Conservation (phyloP, 1,140 invertebrate species). For the Spodoptera litura region DNA sequence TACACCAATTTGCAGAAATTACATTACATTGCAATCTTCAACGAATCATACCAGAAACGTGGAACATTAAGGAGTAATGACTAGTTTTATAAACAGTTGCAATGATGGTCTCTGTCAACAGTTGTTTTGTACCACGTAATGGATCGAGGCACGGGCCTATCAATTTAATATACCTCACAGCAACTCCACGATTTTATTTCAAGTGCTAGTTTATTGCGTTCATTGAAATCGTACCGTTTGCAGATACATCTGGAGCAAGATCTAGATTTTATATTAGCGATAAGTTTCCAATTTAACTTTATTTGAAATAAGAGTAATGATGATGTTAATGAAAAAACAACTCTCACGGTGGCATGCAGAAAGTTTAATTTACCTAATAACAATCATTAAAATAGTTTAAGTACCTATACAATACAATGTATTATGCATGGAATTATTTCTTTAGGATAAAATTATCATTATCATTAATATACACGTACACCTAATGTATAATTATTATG, state of each 20-base stretch:
- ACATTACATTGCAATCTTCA: slow-evolving; percentile 12
- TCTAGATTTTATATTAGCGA: slow-evolving; percentile 12
- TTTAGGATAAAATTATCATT: no score
- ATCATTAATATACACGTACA: no score
- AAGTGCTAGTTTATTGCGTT: slow-evolving; percentile 71
- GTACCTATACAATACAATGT: background rate
- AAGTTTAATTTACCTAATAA: no score
- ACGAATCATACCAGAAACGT: slow-evolving; percentile 3
- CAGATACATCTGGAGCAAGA: slow-evolving; percentile 26
- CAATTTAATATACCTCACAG: slow-evolving; percentile 75
- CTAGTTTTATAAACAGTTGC: slow-evolving; percentile 32
- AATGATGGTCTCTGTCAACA: slow-evolving; percentile 66
- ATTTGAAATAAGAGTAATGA: no score
- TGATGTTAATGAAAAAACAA: no score
- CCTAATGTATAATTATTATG: no score
- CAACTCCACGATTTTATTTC: slow-evolving; percentile 74
- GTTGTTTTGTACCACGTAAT: slow-evolving; percentile 65
- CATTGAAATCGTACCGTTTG: slow-evolving; percentile 44
- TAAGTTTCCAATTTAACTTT: background rate
- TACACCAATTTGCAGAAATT: slow-evolving; percentile 28
- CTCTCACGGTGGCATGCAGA: no score
- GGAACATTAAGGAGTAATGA: background rate
- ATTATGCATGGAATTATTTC: no score
- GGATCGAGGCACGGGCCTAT: slow-evolving; percentile 64
- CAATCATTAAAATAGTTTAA: background rate